A percentile compares a stretch with the other conserved stretches of the same genome.
Evolutionary conservation across 2,888 invertebrate genomes (phyloP).

Genomic region (Sinotaia quadrata): DNA sequence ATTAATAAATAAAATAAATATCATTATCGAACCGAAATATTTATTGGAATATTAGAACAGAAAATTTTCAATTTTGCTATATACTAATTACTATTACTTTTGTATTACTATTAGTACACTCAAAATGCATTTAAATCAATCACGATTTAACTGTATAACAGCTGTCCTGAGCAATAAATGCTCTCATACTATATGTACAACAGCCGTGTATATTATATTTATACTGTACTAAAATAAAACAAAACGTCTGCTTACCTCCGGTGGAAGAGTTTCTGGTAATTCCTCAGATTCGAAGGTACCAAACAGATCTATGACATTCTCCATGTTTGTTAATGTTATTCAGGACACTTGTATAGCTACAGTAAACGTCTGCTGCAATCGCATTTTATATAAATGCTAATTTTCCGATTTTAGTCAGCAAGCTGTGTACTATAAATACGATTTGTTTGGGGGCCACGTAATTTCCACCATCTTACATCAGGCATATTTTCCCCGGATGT

Average conservation of each 20-base stretch:
- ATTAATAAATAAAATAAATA: too few relatives aligned
- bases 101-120: too few relatives aligned
- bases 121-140: too few relatives aligned
- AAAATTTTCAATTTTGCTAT: too few relatives aligned
- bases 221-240: neutral
- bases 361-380: too few relatives aligned
- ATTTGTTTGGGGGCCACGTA: conserved; percentile 29
- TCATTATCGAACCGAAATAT: too few relatives aligned
- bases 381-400: neutral
- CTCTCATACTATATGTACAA: neutral
- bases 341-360: neutral
- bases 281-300: conserved; percentile 72
- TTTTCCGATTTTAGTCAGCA: conserved; percentile 18
- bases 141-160: too few relatives aligned
- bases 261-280: conserved; percentile 63
- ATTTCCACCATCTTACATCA: conserved; percentile 49
- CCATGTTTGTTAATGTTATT: conserved; percentile 76
- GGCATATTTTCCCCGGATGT: conserved; percentile 22
- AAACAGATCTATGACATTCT: conserved; percentile 86
- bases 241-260: conserved; percentile 57
- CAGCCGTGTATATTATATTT: neutral
- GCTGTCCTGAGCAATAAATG: neutral
- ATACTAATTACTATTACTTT: too few relatives aligned
- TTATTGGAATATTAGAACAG: too few relatives aligned
- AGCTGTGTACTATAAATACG: conserved; percentile 27